phyloP scores from a whole-genome alignment of 2,888 invertebrate species.

The Scaptomyza parva region DNA sequence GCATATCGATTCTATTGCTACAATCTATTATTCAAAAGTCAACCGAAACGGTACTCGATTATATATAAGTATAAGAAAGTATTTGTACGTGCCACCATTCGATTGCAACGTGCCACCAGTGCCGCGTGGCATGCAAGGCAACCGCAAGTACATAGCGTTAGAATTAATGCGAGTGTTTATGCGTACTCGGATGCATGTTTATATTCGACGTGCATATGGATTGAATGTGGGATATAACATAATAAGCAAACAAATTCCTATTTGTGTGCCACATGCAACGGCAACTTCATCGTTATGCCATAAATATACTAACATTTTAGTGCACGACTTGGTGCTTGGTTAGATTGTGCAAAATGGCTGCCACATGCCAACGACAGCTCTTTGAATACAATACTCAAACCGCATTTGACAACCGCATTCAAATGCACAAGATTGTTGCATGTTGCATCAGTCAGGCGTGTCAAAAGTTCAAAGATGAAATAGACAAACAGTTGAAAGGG shows the following conservation, averaged over 20 bases:
- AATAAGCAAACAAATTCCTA: conserved; percentile 47
- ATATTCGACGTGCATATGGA: conserved; percentile 18
- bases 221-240: conserved; percentile 37
- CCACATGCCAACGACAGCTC: conserved; percentile 33
- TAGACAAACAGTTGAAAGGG: background rate
- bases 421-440: conserved; percentile 49
- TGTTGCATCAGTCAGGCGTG: conserved; percentile 23
- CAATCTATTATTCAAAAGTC: conserved; percentile 28
- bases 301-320: conserved; percentile 18
- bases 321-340: conserved; percentile 16
- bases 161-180: conserved; percentile 32
- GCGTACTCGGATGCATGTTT: conserved; percentile 4
- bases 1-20: conserved; percentile 21
- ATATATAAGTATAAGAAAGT: conserved; percentile 28
- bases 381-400: conserved; percentile 13
- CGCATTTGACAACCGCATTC: conserved; percentile 31
- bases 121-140: conserved; percentile 1
- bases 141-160: conserved; percentile 8
- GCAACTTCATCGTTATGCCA: conserved; percentile 33
- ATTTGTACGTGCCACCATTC: conserved; percentile 59
- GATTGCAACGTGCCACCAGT: conserved; percentile 25
- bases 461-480: conserved; percentile 27
- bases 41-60: conserved; percentile 26
- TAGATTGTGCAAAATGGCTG: conserved; percentile 40
- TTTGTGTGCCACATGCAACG: conserved; percentile 23